These are phyloP conservation scores for Heliconius charithonia DNA, from an alignment of 2,888 invertebrate species.

Conservation along the genomic window DNA sequence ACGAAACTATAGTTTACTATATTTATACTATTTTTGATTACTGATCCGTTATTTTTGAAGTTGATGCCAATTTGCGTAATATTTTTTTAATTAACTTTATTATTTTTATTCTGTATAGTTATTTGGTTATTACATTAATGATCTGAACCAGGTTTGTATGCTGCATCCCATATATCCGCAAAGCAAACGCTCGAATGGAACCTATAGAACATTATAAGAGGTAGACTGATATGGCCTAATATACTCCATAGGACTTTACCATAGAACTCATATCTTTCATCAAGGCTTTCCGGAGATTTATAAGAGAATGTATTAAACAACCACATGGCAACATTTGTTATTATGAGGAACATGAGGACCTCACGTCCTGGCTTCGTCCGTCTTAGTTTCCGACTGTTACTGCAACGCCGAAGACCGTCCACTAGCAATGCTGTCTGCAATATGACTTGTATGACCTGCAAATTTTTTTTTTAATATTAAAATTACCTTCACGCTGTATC, in stretches of 20 bases:
- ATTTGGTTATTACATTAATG: slow-evolving; percentile 50
- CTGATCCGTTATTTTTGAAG: not conserved
- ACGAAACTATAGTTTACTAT: too few relatives aligned
- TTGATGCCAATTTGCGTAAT: not conserved
- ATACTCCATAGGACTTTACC: slow-evolving; percentile 89
- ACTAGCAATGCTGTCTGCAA: slow-evolving; percentile 89
- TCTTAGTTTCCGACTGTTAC: slow-evolving; percentile 85
- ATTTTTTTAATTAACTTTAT: not conserved
- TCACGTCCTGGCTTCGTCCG: slow-evolving; percentile 89
- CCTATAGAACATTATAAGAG: slow-evolving; percentile 90
- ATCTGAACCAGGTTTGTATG: slow-evolving; percentile 85
- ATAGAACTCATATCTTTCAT: slow-evolving; percentile 86
- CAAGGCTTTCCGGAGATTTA: slow-evolving; percentile 78
- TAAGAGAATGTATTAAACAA: slow-evolving; percentile 88
- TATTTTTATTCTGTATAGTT: not conserved
- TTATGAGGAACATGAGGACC: slow-evolving; percentile 89
- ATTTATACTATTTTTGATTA: not conserved
- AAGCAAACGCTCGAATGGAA: slow-evolving; percentile 92
- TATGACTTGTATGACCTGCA: slow-evolving; percentile 87
- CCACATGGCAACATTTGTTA: slow-evolving; percentile 91
- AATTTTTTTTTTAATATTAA: not conserved
- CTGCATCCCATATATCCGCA: slow-evolving; percentile 90
- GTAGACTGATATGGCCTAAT: slow-evolving; percentile 88
- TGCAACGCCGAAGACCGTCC: slow-evolving; percentile 89
- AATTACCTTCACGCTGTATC: too few relatives aligned